These are phyloP conservation scores for Sorex maritimensis DNA, from an alignment of 2,797 vertebrate genomes.

Conservation along the genomic window DNA sequence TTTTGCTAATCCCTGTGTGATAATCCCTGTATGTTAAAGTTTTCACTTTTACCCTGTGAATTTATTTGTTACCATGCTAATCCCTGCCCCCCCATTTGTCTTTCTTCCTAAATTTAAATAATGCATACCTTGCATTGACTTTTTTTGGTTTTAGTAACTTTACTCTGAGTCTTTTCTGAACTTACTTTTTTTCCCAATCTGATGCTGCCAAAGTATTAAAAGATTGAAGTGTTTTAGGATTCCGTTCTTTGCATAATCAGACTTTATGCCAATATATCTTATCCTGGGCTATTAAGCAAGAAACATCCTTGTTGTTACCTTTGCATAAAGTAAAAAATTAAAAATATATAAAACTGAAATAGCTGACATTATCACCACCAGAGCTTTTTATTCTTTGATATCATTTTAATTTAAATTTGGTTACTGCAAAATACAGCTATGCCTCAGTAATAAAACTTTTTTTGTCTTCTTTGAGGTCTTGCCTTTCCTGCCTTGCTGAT, in stretches of 20 bases:
- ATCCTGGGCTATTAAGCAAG: too few species aligned
- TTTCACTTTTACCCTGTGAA: background rate
- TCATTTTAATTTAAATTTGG: conserved; percentile 1
- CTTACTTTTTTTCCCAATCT: conserved; percentile 19
- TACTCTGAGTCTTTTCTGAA: background rate
- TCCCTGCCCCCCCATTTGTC: background rate
- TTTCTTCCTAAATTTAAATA: conserved; percentile 10
- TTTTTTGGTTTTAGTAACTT: background rate
- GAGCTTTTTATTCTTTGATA: background rate
- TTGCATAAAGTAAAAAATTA: background rate
- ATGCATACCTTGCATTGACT: background rate
- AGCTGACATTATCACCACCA: background rate
- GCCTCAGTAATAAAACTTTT: background rate
- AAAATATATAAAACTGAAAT: too few species aligned
- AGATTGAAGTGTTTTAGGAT: background rate
- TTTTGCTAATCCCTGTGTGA: background rate
- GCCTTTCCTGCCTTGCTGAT: background rate
- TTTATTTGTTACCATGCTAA: too few species aligned
- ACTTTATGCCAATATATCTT: too few species aligned
- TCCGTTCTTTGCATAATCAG: background rate
- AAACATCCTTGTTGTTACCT: background rate
- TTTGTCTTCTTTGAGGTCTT: background rate
- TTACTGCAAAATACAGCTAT: background rate
- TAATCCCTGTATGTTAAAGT: background rate
- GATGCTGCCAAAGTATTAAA: background rate